A percentile compares a stretch with the other conserved stretches of the same genome.
These are phyloP conservation scores for Drosophila miranda DNA, from an alignment of 1,140 invertebrate genomes.

Conservation along the genomic window DNA sequence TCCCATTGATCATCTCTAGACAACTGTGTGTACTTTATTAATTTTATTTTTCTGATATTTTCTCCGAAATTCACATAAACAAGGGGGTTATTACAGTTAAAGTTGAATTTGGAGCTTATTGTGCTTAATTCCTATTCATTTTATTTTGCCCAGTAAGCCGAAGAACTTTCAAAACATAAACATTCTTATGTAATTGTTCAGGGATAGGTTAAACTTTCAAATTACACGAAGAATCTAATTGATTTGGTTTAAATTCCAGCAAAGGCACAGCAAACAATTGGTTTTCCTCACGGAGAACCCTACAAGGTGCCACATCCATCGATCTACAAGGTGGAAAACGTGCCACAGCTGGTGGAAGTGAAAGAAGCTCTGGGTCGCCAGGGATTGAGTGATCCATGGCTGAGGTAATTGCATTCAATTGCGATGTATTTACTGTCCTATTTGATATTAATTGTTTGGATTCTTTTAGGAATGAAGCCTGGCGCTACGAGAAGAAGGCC, in stretches of 20 bases:
- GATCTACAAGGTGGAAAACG: conserved; percentile 89
- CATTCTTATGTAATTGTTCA: conserved; percentile 64
- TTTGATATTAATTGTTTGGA: neutral
- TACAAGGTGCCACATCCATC: conserved; percentile 87
- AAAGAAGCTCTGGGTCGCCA: conserved; percentile 85
- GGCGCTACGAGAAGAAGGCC: conserved; percentile 85
- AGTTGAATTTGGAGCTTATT: neutral
- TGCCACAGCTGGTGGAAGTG: conserved; percentile 85
- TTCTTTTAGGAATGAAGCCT: conserved; percentile 87
- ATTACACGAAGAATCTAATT: conserved; percentile 12
- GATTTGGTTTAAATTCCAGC: conserved; percentile 18
- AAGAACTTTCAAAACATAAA: conserved; percentile 18
- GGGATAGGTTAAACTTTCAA: conserved; percentile 47
- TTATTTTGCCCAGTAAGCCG: neutral
- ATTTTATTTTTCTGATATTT: neutral
- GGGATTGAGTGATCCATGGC: conserved; percentile 91
- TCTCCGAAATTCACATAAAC: conserved; percentile 1
- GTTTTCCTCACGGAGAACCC: conserved; percentile 83
- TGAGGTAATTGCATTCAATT: conserved; percentile 83
- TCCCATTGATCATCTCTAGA: conserved; percentile 8
- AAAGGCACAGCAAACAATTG: conserved; percentile 81
- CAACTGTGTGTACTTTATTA: conserved; percentile 22
- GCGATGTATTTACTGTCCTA: neutral
- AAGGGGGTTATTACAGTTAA: too few species aligned
- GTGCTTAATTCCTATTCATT: neutral